Conservation (phyloP, 2,113 vertebrate genomes). For the Merops nubicus region DNA sequence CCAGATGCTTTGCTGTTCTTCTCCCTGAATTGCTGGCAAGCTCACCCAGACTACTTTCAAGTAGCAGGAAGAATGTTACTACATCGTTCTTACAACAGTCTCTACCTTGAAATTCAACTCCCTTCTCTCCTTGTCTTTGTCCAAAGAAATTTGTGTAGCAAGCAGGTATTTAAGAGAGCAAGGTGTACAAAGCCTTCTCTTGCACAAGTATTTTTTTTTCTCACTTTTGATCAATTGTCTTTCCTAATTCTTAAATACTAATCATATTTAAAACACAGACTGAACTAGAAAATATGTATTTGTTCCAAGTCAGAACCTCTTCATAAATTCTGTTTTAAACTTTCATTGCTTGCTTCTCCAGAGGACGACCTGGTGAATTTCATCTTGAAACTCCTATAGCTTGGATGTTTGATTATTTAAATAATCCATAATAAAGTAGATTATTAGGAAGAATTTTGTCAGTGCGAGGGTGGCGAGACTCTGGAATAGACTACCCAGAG, state of each 20-base stretch:
- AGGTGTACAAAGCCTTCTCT: neutral
- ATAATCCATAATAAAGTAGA: neutral
- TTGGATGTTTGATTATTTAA: neutral
- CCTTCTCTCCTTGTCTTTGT: neutral
- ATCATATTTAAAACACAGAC: neutral
- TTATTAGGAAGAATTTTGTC: too few relatives aligned
- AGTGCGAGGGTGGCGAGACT: too few relatives aligned
- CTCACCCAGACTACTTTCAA: neutral
- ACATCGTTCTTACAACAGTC: neutral
- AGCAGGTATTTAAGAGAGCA: neutral
- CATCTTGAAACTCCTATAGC: neutral
- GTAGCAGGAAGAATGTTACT: neutral
- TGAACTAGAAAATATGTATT: neutral
- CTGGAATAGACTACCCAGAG: too few relatives aligned
- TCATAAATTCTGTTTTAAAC: neutral
- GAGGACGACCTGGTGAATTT: neutral
- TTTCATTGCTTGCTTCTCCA: neutral
- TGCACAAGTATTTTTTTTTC: neutral
- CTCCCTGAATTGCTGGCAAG: accelerated
- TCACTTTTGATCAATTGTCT: neutral
- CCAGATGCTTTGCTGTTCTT: neutral
- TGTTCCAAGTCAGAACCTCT: neutral
- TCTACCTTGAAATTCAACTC: neutral
- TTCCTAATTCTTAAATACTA: neutral
- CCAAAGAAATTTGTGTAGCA: neutral